A percentile compares a stretch with the other conserved stretches of the same genome.
These are phyloP conservation scores for Dascillus cervinus DNA, from an alignment of 2,888 invertebrate species.

Conservation along the genomic window DNA sequence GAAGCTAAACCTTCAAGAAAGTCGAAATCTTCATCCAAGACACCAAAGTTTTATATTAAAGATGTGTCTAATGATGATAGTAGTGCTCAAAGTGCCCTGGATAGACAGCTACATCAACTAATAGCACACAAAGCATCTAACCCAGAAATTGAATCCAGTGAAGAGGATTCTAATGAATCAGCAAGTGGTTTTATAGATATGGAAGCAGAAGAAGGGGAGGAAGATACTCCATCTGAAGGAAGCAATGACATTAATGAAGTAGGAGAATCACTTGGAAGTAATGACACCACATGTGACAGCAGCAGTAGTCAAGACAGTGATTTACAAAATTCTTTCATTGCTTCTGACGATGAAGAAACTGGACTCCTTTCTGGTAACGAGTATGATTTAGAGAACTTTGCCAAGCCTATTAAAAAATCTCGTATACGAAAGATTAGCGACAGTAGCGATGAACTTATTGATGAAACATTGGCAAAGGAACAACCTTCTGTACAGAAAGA, in stretches of 20 bases:
- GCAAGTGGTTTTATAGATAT: slow-evolving; percentile 24
- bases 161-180: slow-evolving; percentile 8
- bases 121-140: too few species aligned
- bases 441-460: slow-evolving; percentile 9
- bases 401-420: slow-evolving; percentile 5
- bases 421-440: slow-evolving; percentile 6
- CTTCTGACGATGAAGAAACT: slow-evolving; percentile 24
- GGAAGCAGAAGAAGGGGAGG: slow-evolving; percentile 37
- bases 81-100: too few species aligned
- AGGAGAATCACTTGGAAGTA: slow-evolving; percentile 35
- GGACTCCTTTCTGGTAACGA: slow-evolving; percentile 34
- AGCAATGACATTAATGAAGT: slow-evolving; percentile 36
- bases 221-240: slow-evolving; percentile 36
- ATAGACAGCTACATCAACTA: too few species aligned
- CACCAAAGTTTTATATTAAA: too few species aligned
- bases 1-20: too few species aligned
- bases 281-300: slow-evolving; percentile 26
- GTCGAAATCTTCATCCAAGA: too few species aligned
- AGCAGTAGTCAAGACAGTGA: slow-evolving; percentile 18
- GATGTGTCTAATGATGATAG: too few species aligned
- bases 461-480: slow-evolving; percentile 2
- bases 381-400: slow-evolving; percentile 18
- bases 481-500: background rate
- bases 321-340: slow-evolving; percentile 30
- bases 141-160: too few species aligned